phyloP scores from a whole-genome alignment of 2,888 invertebrate genomes.

The Silvanus unidentatus region DNA sequence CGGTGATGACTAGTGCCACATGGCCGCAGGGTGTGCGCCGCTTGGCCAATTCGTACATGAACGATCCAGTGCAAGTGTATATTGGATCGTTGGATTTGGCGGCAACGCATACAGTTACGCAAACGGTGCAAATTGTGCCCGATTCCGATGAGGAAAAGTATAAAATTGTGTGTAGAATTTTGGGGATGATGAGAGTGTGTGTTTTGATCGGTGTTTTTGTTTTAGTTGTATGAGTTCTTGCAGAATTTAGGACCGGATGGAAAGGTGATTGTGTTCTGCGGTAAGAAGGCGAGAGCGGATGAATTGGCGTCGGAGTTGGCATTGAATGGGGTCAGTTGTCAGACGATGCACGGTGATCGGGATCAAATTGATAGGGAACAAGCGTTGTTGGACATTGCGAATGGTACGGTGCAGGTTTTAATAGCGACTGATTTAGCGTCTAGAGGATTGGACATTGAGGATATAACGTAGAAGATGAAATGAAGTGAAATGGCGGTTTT shows the following conservation, averaged over 20 bases:
- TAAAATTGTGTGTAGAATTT: slow-evolving; percentile 46
- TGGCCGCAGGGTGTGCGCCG: slow-evolving; percentile 87
- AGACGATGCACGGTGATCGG: slow-evolving; percentile 84
- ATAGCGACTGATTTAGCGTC: slow-evolving; percentile 95
- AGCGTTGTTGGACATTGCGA: slow-evolving; percentile 77
- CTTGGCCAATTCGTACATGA: slow-evolving; percentile 81
- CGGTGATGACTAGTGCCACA: slow-evolving; percentile 95
- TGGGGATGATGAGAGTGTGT: not conserved
- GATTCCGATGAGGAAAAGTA: slow-evolving; percentile 65
- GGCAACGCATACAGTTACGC: slow-evolving; percentile 82
- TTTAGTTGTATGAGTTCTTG: slow-evolving; percentile 64
- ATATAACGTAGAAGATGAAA: slow-evolving; percentile 59
- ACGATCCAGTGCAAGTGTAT: slow-evolving; percentile 82
- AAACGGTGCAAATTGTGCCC: slow-evolving; percentile 68
- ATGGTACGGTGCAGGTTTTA: slow-evolving; percentile 72
- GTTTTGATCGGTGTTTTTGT: slow-evolving; percentile 9
- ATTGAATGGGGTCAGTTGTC: slow-evolving; percentile 61
- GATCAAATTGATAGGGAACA: slow-evolving; percentile 71
- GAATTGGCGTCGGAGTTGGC: slow-evolving; percentile 75
- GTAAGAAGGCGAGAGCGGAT: slow-evolving; percentile 77
- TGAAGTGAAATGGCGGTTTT: not conserved
- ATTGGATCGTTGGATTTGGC: slow-evolving; percentile 85
- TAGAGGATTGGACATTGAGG: slow-evolving; percentile 86
- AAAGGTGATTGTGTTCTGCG: slow-evolving; percentile 88
- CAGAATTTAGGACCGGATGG: slow-evolving; percentile 64